Conservation (phyloP, 1,140 invertebrate species). For the Lamellibrachia luymesi region DNA sequence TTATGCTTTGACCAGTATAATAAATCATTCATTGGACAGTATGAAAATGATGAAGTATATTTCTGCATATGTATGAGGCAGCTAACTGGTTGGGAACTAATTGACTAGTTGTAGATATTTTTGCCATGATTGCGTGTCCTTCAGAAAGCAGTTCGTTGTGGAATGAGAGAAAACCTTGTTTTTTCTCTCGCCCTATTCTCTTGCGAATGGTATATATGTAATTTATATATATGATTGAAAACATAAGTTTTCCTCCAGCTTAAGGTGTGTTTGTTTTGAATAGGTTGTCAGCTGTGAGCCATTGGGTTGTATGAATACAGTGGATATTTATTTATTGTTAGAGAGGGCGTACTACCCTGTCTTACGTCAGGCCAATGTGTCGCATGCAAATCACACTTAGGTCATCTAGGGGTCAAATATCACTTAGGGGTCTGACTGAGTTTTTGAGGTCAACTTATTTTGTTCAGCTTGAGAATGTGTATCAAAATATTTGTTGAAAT, state of each 20-base stretch:
- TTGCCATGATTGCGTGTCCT: background rate
- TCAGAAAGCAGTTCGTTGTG: background rate
- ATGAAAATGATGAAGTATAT: background rate
- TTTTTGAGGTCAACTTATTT: background rate
- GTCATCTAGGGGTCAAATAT: background rate
- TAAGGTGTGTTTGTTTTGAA: background rate
- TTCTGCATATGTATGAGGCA: background rate
- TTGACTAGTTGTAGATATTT: background rate
- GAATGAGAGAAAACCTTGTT: background rate
- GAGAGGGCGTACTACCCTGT: background rate
- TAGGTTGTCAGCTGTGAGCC: background rate
- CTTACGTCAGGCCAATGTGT: background rate
- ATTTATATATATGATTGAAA: background rate
- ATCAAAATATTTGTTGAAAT: background rate
- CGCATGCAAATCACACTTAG: background rate
- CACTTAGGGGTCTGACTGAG: background rate
- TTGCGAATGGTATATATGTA: background rate
- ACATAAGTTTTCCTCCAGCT: background rate
- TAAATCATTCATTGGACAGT: background rate
- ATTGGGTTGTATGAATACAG: background rate
- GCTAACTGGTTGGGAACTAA: background rate
- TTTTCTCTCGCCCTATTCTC: background rate
- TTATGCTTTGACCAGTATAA: background rate
- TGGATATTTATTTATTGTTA: background rate
- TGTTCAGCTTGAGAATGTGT: background rate